Evolutionary conservation across 2,888 invertebrate genomes (phyloP), one percentile per base, ranked within the genome.

Genomic region (Rhyacophila evoluta): DNA sequence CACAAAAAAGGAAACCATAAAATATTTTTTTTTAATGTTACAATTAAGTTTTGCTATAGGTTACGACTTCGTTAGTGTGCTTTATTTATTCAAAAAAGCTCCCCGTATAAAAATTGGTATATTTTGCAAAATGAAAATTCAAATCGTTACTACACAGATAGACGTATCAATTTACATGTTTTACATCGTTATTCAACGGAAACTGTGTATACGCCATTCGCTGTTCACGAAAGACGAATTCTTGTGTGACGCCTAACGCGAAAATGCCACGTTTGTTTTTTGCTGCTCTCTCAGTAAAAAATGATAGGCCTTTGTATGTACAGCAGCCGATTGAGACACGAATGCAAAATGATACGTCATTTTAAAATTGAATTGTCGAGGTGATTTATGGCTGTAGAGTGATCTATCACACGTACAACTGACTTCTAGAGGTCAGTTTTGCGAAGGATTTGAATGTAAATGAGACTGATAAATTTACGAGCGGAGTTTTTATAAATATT

Each of bases 271-370:
- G 55, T 55, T 19, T 55, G 19, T 55, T 55, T 55, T 39, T 55
- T 55, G n/a, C n/a, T n/a, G n/a, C 19, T 19, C 12, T 19, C 19
- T 19, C 55, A 19, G 19, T 33, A 33, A 55, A 55, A 55, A 19
- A 55, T 19, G 55, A 12, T 8, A 25, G 25, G 3, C 55, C 19
- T 55, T 55, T 55, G 55, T 55, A 19, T 55, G 55, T 25, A 55
- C 25, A 55, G 55, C 15, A 41, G 19, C 15, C 55, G 55, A 55
- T 25, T 55, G 55, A 55, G 55, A 55, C 55, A 19, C 19, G 55
- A 55, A 75, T 27, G 75, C 38, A 75, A 75, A 69, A 75, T 69
- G 27, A 75, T 71, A 70, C 25, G 75, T 75, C 75, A 75, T 75
- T 75, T 71, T 41, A 41, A 71, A 75, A 75, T 75, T 75, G 75